Percentiles rank a stretch among this genome's conserved stretches.
Evolutionary conservation across 2,888 invertebrate genomes (phyloP).

Genomic region (Nomada fabriciana): DNA sequence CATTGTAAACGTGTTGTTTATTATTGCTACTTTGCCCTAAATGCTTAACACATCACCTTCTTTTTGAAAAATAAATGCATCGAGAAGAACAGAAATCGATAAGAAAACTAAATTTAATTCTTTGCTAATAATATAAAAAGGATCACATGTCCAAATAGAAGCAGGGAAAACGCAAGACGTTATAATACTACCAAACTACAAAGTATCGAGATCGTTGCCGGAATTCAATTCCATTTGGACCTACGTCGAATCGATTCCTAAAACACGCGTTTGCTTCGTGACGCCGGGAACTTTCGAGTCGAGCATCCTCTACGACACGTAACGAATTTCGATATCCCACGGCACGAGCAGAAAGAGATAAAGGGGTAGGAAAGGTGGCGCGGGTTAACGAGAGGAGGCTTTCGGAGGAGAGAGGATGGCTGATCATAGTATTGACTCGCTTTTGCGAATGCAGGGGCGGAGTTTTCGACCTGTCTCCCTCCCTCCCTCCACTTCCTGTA

Average conservation of each 20-base stretch:
- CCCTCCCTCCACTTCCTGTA: constrained; percentile 47
- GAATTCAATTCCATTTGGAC: constrained; percentile 27
- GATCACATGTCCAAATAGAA: too few species aligned
- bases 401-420: constrained; percentile 60
- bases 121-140: too few species aligned
- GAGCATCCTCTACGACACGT: constrained; percentile 45
- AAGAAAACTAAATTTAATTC: too few species aligned
- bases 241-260: constrained; percentile 21
- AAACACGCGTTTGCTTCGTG: constrained; percentile 59
- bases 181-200: too few species aligned
- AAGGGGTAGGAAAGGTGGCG: constrained; percentile 49
- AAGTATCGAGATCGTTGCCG: not conserved
- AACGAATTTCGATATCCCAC: constrained; percentile 70
- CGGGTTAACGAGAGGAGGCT: constrained; percentile 52
- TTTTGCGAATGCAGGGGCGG: constrained; percentile 81
- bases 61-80: too few species aligned
- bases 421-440: constrained; percentile 82
- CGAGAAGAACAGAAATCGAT: too few species aligned
- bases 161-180: too few species aligned
- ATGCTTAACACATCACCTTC: too few species aligned
- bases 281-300: constrained; percentile 43
- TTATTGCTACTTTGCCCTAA: too few species aligned
- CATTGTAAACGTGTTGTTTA: too few species aligned
- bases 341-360: constrained; percentile 34
- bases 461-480: constrained; percentile 79